phyloP scores from a whole-genome alignment of 53 echinoderm and acorn worm genomes.

The Patiria pectinifera region DNA sequence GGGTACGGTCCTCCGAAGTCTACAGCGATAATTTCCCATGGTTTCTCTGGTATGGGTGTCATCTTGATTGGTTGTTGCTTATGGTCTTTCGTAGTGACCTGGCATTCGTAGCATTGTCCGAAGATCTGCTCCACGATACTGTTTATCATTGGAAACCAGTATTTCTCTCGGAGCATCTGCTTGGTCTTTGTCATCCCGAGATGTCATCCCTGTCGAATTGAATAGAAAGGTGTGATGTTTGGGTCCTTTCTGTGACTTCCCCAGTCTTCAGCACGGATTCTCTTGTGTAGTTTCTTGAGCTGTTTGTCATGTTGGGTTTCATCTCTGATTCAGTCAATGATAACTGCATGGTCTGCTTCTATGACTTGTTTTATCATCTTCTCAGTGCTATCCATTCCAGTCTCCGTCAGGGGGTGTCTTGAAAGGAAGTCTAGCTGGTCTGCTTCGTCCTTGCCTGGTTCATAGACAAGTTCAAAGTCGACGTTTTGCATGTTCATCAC shows the following conservation, averaged over 20 bases:
- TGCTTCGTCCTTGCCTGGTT: conserved; percentile 59
- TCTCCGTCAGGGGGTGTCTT: conserved; percentile 67
- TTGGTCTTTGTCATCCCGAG: conserved; percentile 64
- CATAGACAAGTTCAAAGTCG: conserved; percentile 61
- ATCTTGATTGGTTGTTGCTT: conserved; percentile 56
- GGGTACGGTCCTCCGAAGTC: conserved; percentile 71
- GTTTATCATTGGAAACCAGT: conserved; percentile 66
- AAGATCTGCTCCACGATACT: conserved; percentile 57
- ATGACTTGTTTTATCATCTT: conserved; percentile 51
- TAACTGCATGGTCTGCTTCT: conserved; percentile 46
- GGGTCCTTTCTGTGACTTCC: conserved; percentile 42
- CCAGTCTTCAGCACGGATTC: conserved; percentile 35
- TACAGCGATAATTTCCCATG: conserved; percentile 50
- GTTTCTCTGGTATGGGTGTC: conserved; percentile 63
- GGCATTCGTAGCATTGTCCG: conserved; percentile 63
- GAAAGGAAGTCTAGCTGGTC: conserved; percentile 64
- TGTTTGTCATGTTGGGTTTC: conserved; percentile 52
- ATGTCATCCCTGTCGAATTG: conserved; percentile 57
- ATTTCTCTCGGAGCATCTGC: conserved; percentile 58
- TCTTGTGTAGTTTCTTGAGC: conserved; percentile 50
- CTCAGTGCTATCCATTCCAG: conserved; percentile 55
- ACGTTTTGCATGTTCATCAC: conserved; percentile 63
- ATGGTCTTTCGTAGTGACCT: conserved; percentile 64
- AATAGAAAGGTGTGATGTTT: conserved; percentile 30
- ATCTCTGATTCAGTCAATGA: conserved; percentile 48